Conservation (phyloP, 2,888 invertebrate genomes). For the Aporophyla lueneburgensis region DNA sequence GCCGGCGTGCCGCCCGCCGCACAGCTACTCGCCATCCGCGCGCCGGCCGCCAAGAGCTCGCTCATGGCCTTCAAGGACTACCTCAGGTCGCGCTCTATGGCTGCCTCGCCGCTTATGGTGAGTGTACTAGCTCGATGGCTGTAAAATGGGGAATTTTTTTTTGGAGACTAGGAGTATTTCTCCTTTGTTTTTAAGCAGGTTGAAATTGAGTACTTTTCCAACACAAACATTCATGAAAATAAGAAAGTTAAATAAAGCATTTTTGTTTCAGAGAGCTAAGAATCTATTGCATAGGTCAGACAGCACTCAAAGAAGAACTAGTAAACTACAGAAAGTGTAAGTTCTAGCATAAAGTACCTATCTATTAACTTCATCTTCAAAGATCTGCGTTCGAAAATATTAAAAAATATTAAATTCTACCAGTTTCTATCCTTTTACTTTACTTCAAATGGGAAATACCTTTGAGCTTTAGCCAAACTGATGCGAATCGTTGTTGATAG, state of each 20-base stretch:
- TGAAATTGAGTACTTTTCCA: not conserved
- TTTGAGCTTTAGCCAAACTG: too few species aligned
- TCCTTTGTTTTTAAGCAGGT: too few species aligned
- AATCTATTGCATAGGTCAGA: constrained; percentile 94
- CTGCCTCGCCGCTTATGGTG: constrained; percentile 94
- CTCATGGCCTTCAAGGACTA: constrained; percentile 95
- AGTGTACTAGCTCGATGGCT: too few species aligned
- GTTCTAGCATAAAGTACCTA: constrained; percentile 66
- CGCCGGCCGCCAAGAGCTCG: constrained; percentile 94
- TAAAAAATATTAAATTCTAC: not conserved
- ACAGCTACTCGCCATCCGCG: constrained; percentile 90
- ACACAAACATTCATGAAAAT: not conserved
- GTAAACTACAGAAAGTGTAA: constrained; percentile 95
- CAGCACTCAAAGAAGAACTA: constrained; percentile 93
- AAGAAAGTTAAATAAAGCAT: not conserved
- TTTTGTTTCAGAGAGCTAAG: constrained; percentile 91
- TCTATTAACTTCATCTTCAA: not conserved
- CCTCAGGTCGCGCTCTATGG: constrained; percentile 94
- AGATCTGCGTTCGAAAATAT: not conserved
- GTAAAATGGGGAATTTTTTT: too few species aligned
- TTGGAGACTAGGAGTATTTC: too few species aligned
- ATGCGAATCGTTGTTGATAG: too few species aligned
- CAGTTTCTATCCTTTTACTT: not conserved
- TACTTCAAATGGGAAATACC: not conserved
- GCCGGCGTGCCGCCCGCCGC: constrained; percentile 81